Evolutionary conservation across 2,888 invertebrate species (phyloP).

Genomic region (Acheta domesticus): DNA sequence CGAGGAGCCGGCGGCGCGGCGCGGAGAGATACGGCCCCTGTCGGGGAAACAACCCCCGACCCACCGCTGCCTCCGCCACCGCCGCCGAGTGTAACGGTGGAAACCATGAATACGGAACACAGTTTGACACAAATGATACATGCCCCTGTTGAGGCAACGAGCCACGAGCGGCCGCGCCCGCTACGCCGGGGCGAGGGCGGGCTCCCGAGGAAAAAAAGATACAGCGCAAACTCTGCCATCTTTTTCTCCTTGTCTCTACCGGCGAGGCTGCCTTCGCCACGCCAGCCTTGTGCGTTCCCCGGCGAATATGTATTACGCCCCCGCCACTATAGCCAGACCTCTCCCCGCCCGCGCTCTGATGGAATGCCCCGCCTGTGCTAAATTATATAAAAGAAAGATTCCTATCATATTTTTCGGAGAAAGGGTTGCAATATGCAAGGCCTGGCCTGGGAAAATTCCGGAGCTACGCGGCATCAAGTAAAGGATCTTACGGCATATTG

Average conservation of each 20-base stretch:
- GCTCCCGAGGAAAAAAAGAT: neutral
- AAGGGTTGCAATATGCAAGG: constrained; percentile 9
- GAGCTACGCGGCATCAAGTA: neutral
- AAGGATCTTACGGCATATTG: neutral
- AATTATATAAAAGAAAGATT: constrained; percentile 18
- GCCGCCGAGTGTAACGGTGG: constrained; percentile 18
- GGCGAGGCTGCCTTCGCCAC: neutral
- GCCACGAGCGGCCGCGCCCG: neutral
- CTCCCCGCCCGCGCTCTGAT: neutral
- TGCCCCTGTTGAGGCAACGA: constrained; percentile 7
- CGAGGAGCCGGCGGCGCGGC: neutral
- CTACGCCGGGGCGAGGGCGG: neutral
- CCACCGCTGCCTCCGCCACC: neutral
- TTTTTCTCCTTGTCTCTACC: neutral
- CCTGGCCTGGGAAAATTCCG: neutral
- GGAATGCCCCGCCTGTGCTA: neutral
- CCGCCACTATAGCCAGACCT: too few relatives aligned
- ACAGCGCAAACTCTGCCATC: constrained; percentile 11
- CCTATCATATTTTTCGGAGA: neutral
- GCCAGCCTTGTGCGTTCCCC: neutral
- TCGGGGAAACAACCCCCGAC: constrained; percentile 2
- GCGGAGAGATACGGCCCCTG: constrained; percentile 6
- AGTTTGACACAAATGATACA: constrained; percentile 18
- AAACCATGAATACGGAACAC: constrained; percentile 18
- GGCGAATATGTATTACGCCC: neutral